Evolutionary conservation across 2,797 vertebrate genomes (phyloP).

Genomic region (Agapornis canus): DNA sequence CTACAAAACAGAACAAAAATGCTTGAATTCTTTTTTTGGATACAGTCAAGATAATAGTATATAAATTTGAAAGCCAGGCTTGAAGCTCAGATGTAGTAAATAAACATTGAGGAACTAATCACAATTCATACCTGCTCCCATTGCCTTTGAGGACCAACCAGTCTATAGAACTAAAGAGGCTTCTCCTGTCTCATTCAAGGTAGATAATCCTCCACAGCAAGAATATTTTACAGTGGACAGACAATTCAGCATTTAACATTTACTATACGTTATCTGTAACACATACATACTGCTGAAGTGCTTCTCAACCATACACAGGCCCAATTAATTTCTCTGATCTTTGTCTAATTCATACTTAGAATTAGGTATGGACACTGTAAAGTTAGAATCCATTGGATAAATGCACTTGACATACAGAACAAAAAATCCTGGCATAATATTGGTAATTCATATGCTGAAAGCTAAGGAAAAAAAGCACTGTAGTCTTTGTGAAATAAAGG

Average conservation of each 20-base stretch:
- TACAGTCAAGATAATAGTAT: neutral
- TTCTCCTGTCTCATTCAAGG: neutral
- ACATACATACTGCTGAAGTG: neutral
- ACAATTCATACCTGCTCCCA: conserved; percentile 25
- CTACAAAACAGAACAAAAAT: neutral
- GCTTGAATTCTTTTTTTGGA: neutral
- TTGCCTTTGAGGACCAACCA: conserved; percentile 35
- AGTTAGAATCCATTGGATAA: neutral
- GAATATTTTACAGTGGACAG: neutral
- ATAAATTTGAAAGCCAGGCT: neutral
- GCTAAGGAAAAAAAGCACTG: neutral
- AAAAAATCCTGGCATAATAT: neutral
- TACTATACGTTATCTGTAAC: neutral
- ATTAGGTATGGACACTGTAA: neutral
- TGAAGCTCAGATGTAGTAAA: neutral
- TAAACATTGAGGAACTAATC: neutral
- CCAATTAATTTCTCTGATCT: neutral
- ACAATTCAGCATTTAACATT: neutral
- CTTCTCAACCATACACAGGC: neutral
- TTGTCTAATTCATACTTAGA: neutral
- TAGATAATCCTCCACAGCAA: neutral
- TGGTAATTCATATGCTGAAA: neutral
- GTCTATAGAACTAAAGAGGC: neutral
- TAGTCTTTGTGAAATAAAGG: neutral
- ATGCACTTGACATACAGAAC: neutral